Evolutionary conservation across 2,888 invertebrate genomes (phyloP).

Genomic region (Rotaria sp.): DNA sequence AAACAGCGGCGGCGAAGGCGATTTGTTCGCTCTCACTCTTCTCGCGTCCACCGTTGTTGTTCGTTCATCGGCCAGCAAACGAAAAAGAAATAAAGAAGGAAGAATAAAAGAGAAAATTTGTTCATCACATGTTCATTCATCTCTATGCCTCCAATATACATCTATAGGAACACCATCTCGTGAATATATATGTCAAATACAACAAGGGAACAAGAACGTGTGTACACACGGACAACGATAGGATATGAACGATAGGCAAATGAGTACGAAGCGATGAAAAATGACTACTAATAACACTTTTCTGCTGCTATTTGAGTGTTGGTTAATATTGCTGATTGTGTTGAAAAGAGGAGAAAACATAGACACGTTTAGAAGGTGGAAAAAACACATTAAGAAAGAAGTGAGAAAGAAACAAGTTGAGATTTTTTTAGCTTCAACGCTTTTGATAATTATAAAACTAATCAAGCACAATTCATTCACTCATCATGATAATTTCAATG

Average conservation of each 20-base stretch:
- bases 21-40: slow-evolving; percentile 4
- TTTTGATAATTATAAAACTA: background rate
- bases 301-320: background rate
- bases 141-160: background rate
- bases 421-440: background rate
- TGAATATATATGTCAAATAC: slow-evolving; percentile 16
- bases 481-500: background rate
- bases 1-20: slow-evolving; percentile 13
- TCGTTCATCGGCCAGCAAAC: slow-evolving; percentile 14
- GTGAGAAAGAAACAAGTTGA: background rate
- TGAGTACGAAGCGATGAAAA: background rate
- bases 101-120: slow-evolving; percentile 14
- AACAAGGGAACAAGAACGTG: background rate
- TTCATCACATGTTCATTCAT: slow-evolving; percentile 24
- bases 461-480: background rate
- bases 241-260: background rate
- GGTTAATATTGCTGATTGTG: background rate
- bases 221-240: background rate
- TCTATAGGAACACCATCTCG: background rate
- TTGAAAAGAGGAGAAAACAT: background rate
- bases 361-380: background rate
- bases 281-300: background rate
- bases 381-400: background rate
- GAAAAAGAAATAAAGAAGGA: background rate
- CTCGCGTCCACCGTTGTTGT: background rate